These are phyloP conservation scores for Limnephilus rhombicus DNA, from an alignment of 2,888 invertebrate genomes.

Conservation along the genomic window DNA sequence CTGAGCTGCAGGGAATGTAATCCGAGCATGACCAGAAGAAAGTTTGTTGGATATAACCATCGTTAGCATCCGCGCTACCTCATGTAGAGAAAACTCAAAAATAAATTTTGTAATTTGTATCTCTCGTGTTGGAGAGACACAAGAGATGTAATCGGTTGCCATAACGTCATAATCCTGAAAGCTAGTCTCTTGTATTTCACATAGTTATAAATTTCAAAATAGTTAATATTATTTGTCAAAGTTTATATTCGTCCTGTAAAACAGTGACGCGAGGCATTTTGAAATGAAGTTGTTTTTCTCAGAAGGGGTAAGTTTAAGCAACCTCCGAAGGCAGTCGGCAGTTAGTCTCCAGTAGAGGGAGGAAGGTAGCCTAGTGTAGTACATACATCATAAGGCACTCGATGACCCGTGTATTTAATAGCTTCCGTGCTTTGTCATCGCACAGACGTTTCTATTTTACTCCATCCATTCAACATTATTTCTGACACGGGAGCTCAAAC, in stretches of 20 bases:
- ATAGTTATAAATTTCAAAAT: not conserved
- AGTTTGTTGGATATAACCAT: no score
- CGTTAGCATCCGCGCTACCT: no score
- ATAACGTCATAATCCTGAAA: no score
- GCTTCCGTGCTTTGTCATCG: conserved; percentile 45
- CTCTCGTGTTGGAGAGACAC: no score
- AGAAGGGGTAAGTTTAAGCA: not conserved
- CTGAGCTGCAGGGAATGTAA: no score
- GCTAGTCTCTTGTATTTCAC: not conserved
- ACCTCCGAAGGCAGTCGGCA: not conserved
- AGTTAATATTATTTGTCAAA: not conserved
- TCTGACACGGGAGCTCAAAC: not conserved
- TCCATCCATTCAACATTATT: not conserved
- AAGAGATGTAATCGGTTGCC: no score
- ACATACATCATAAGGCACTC: conserved; percentile 40
- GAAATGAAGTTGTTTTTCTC: not conserved
- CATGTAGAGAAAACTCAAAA: no score
- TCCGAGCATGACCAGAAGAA: no score
- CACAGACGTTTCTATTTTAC: conserved; percentile 27
- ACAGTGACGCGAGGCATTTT: not conserved
- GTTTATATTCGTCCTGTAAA: not conserved
- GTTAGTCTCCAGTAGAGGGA: not conserved
- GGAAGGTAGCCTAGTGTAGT: not conserved
- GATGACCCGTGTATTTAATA: conserved; percentile 53
- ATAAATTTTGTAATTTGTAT: no score